phyloP scores from a whole-genome alignment of 2,888 invertebrate genomes.

The Apamea crenata region DNA sequence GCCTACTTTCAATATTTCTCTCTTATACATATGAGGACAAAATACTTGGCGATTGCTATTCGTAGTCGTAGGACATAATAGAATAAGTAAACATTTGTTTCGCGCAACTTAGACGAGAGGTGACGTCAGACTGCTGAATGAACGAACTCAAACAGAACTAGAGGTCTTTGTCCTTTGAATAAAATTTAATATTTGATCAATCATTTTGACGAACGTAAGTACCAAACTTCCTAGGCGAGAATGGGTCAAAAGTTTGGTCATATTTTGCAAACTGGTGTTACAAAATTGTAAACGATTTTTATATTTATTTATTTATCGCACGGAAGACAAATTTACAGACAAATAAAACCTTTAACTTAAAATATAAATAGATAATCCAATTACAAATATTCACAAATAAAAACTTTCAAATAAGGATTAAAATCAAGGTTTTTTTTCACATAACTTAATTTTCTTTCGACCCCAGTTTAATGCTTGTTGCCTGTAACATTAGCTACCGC shows the following conservation, averaged over 20 bases:
- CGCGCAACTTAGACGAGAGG: slow-evolving; percentile 17
- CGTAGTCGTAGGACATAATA: slow-evolving; percentile 23
- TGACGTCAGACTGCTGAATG: slow-evolving; percentile 59
- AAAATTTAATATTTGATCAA: slow-evolving; percentile 40
- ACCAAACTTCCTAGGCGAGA: not conserved
- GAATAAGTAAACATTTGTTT: slow-evolving; percentile 55
- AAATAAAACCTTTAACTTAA: too few relatives aligned
- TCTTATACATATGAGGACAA: not conserved
- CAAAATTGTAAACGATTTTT: not conserved
- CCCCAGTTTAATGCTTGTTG: not conserved
- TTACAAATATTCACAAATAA: not conserved
- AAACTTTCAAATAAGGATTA: not conserved
- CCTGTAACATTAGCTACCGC: not conserved
- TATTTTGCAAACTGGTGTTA: not conserved
- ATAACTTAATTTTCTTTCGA: not conserved
- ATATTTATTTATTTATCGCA: too few relatives aligned
- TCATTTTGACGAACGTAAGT: slow-evolving; percentile 5
- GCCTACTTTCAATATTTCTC: not conserved
- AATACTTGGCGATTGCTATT: not conserved
- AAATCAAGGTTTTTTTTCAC: not conserved
- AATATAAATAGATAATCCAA: too few relatives aligned
- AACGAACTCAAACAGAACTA: slow-evolving; percentile 34
- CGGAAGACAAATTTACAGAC: not conserved
- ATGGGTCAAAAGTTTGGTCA: not conserved
- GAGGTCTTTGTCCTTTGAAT: slow-evolving; percentile 62